These are phyloP conservation scores for Notocelia uddmanniana DNA, from an alignment of 2,888 invertebrate species.

Conservation along the genomic window DNA sequence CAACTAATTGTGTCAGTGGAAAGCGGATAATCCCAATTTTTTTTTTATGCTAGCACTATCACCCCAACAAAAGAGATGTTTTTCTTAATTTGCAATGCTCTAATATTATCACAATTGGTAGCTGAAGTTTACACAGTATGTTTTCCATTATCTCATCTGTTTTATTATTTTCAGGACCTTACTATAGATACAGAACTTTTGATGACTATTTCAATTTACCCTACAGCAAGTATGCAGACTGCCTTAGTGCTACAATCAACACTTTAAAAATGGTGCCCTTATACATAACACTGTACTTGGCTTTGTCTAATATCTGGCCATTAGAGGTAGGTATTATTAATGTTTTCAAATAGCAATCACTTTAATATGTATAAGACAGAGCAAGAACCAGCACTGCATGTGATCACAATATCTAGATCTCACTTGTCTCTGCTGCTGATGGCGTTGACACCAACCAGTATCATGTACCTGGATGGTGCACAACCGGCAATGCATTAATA, in stretches of 20 bases:
- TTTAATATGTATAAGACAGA: too few species aligned
- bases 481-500: too few species aligned
- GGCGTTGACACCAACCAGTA: too few species aligned
- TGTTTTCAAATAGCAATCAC: not conserved
- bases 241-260: conserved; percentile 86
- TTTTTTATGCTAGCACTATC: not conserved
- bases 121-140: not conserved
- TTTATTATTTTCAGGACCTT: conserved; percentile 91
- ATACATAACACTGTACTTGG: conserved; percentile 88
- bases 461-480: too few species aligned
- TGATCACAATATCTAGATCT: too few species aligned
- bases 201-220: conserved; percentile 91
- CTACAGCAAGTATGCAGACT: conserved; percentile 88
- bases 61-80: not conserved
- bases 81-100: not conserved
- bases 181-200: conserved; percentile 95
- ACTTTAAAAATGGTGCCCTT: conserved; percentile 89
- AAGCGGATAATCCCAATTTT: not conserved
- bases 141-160: not conserved
- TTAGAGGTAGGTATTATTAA: conserved; percentile 84
- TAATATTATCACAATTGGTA: not conserved
- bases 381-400: too few species aligned
- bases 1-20: too few species aligned
- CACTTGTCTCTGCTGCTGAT: too few species aligned
- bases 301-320: conserved; percentile 89